Evolutionary conservation across 2,888 invertebrate genomes (phyloP), one percentile per base, ranked within the genome.

Genomic region (Heliothis peltigera): DNA sequence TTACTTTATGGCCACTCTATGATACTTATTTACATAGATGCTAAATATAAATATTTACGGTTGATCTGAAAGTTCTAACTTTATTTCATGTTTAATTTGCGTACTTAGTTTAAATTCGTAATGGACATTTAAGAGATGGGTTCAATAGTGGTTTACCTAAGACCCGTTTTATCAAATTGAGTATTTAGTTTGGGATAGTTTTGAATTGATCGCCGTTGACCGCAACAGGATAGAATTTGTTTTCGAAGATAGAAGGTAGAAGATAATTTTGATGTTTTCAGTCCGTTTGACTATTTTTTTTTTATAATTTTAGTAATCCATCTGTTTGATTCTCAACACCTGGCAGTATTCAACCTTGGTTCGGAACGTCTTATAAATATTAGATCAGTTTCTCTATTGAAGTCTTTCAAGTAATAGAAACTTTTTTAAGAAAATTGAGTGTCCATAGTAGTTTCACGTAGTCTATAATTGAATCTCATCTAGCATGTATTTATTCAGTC

Each of bases 1-100:
- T 75, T 77, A 64, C 59, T 53, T 66, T 73, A 74, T 58, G 67
- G 57, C 65, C 63, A 77, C 78, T 66, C 55, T 44, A 65, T 53
- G 56, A 54, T 68, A 74, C 66, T 49, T 52, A 39, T 69, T 79
- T 67, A 54, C 54, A 52, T 53, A 52, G 18, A 44, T 32, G 47
- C 55, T 44, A 57, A 61, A 59, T 44, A 64, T 62, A 46, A 69
- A 72, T 55, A 48, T 48, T 56, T 49, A 43, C 51, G 47, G 25
- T 22, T 49, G 42, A 58, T 42, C 39, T 70, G 19, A 22, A 67
- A 42, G 28, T 52, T 46, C 22, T 8, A 61, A 32, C 15, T 47
- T 18, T 22, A 19, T 71, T 64, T 55, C 51, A 47, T 32, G 22
- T 43, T 65, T 28, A 53, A 53, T 57, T 1, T 17, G 58, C 8